Evolutionary conservation across 2,888 invertebrate genomes (phyloP), one percentile per base, ranked within the genome.

Genomic region (Cecidostiba fungosa): DNA sequence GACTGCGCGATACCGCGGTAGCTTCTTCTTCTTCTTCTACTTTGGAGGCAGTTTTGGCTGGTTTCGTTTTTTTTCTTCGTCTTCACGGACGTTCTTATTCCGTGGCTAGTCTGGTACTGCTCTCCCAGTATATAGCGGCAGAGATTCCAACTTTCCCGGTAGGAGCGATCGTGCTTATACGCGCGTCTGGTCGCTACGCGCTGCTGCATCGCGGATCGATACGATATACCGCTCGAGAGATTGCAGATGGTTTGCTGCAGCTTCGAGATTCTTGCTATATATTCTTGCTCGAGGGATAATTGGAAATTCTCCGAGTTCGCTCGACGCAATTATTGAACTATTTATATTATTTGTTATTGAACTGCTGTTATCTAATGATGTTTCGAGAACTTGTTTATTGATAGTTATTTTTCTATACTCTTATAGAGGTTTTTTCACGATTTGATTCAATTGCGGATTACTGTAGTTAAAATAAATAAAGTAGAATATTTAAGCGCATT

Each of bases 101-200:
- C 79, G 23, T 12, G 14, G 23, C 26, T 43, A 66, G 14, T 26
- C n/a, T 16, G 70, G 29, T 43, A 32, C 36, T 26, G 23, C 36
- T 19, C 50, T 19, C 50, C 1, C 4, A 50, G 32, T 43, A 43
- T 39, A 39, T 3, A 10, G 66, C 29, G 26, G 26, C 62, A 32
- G 50, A 85, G 81, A 77, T 85, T 77, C 26, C 23, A 85, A 85
- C 81, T 85, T 81, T 80, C 76, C 66, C 32, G 10, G 16, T n/a
- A 16, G 26, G 74, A 74, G 39, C 29, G 59, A 69, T 74, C 62
- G 47, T 84, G 43, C 78, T 72, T 77, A 82, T 74, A 39, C 36
- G 69, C 36, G 69, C 23, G 77, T 82, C 62, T 77, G n/a, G 83
- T 73, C 23, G 66, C 62, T 62, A 2, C 8, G 62, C 62, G 10